Conservation (phyloP, 2,888 invertebrate genomes). For the Protodeltote pygarga region DNA sequence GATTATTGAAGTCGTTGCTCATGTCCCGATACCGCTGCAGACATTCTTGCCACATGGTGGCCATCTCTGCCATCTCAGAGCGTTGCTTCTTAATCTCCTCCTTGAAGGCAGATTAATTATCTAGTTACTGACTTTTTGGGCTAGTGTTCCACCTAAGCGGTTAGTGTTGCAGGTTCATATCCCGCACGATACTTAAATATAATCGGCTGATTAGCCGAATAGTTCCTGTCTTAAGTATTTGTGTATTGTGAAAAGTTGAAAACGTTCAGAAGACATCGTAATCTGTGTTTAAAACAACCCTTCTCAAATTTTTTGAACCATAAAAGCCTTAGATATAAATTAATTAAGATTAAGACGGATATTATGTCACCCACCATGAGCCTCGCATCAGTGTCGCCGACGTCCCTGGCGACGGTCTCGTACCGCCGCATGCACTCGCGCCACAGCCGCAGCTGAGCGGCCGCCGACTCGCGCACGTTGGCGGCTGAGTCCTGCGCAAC, state of each 20-base stretch:
- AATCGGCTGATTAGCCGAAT: too few relatives aligned
- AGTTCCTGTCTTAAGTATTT: too few relatives aligned
- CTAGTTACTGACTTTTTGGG: too few relatives aligned
- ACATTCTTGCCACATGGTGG: constrained; percentile 82
- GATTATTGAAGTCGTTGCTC: constrained; percentile 79
- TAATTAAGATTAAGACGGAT: too few relatives aligned
- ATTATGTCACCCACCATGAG: constrained; percentile 73
- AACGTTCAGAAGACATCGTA: too few relatives aligned
- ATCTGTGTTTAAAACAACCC: too few relatives aligned
- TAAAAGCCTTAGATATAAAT: too few relatives aligned
- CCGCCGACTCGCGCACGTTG: constrained; percentile 73
- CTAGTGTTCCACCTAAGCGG: too few relatives aligned
- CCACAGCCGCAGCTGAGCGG: constrained; percentile 78
- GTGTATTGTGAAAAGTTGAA: too few relatives aligned
- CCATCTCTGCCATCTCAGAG: constrained; percentile 82
- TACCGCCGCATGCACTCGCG: constrained; percentile 82
- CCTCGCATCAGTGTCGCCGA: constrained; percentile 81
- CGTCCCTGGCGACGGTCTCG: constrained; percentile 81
- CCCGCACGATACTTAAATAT: too few relatives aligned
- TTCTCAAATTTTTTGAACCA: too few relatives aligned
- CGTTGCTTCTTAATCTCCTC: constrained; percentile 83
- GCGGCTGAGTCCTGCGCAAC: constrained; percentile 66
- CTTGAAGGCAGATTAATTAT: constrained; percentile 57
- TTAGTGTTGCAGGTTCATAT: too few relatives aligned
- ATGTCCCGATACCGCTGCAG: constrained; percentile 81